Evolutionary conservation across 2,888 invertebrate genomes (phyloP), one percentile per base, ranked within the genome.

Genomic region (Leptothorax acervorum): DNA sequence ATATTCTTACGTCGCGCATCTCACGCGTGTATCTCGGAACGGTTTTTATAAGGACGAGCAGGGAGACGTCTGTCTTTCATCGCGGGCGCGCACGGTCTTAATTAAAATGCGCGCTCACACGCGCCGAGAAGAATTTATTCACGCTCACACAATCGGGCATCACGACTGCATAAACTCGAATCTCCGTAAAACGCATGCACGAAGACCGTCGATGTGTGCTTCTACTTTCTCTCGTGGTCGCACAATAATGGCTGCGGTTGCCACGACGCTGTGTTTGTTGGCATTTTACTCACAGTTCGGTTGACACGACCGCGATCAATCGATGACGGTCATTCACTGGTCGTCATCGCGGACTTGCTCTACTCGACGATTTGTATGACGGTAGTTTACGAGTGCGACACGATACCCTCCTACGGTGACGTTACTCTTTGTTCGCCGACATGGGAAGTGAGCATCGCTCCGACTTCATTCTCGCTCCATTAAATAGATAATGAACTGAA

Each of bases 381-480:
- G 23, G 62, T 65, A 60, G 57, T 88, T 86, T 71, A 35, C 81
- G 76, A 84, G 71, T 53, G 74, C 62, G 76, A 51, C 51, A 55
- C 65, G 84, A 15, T 76, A 82, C 84, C 85, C 86, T 83, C 71
- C 71, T 18, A 55, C 18, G 15, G 76, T 45, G 63, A 83, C 65
- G 55, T 63, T 85, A 66, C 86, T 88, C 87, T 89, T 85, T 86
- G 89, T 87, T 79, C 90, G 83, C 86, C 91, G 94, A 94, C 94
- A 93, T 94, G 94, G 94, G 94, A 94, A 94, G 91, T 90, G 94
- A 93, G 87, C 94, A 94, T 92, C 90, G 85, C 87, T 88, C 62
- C 66, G 82, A 83, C 88, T 85, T 84, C 84, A 90, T 91, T 91
- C 86, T 86, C 92, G 89, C 92, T 92, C 92, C 92, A 92, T 93